phyloP scores from a whole-genome alignment of 2,113 vertebrate species.

The Seriola rivoliana region DNA sequence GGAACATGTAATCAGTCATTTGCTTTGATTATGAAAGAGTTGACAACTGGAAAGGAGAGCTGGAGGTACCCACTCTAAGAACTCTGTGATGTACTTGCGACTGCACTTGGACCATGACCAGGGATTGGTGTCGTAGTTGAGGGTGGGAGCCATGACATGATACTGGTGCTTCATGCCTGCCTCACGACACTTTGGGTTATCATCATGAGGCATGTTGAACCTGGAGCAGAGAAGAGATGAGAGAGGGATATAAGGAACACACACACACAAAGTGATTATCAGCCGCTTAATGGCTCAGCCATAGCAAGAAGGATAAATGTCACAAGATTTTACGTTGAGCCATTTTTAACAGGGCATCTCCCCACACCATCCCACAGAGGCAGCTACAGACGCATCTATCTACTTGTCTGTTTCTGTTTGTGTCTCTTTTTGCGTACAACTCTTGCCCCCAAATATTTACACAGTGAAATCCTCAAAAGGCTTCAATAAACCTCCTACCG shows the following conservation, averaged over 20 bases:
- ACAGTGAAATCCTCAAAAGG: neutral
- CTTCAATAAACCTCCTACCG: constrained; percentile 6
- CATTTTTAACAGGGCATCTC: constrained; percentile 45
- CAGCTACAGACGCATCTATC: constrained; percentile 11
- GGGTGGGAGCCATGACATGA: constrained; percentile 96
- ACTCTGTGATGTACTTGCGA: constrained; percentile 97
- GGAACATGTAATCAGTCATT: neutral
- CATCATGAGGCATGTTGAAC: constrained; percentile 97
- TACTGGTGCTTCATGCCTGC: constrained; percentile 92
- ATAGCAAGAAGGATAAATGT: constrained; percentile 68
- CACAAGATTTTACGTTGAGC: constrained; percentile 64
- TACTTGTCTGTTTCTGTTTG: neutral
- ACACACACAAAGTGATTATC: constrained; percentile 66
- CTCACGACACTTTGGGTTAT: constrained; percentile 96
- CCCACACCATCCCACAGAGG: constrained; percentile 17
- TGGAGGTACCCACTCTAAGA: constrained; percentile 92
- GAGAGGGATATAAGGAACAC: constrained; percentile 35
- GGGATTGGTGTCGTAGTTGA: constrained; percentile 96
- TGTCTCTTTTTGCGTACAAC: neutral
- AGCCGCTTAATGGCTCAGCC: constrained; percentile 57
- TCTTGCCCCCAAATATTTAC: constrained; percentile 26
- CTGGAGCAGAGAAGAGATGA: constrained; percentile 79
- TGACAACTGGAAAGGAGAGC: neutral
- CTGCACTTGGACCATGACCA: constrained; percentile 99
- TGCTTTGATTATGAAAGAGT: neutral